Conservation (phyloP, 2,113 vertebrate genomes). For the Madoqua kirkii region DNA sequence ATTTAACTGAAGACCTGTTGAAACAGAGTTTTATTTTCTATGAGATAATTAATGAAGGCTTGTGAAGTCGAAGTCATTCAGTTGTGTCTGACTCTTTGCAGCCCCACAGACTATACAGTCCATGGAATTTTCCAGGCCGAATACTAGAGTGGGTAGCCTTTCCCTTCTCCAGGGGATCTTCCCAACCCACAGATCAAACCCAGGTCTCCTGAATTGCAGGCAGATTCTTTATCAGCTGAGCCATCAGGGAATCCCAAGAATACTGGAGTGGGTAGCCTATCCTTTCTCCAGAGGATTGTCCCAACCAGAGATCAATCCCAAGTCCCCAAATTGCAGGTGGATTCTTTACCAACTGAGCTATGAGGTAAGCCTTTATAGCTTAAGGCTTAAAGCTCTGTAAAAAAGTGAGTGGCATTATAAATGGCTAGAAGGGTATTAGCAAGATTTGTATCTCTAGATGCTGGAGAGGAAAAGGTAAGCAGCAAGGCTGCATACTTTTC, state of each 20-base stretch:
- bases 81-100: neutral
- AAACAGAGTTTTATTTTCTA: neutral
- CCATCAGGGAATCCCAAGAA: neutral
- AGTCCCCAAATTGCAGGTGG: accelerated
- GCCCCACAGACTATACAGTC: neutral
- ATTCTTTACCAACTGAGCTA: neutral
- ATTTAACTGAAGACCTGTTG: neutral
- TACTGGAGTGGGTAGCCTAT: neutral
- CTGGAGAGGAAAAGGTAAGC: neutral
- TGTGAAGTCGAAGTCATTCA: neutral
- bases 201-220: neutral
- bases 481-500: neutral
- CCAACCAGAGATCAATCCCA: neutral
- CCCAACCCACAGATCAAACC: neutral
- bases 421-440: neutral
- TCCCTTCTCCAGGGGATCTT: neutral
- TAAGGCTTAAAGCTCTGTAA: neutral
- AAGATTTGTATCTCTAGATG: neutral
- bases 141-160: neutral
- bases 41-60: neutral
- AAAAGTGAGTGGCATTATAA: neutral
- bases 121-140: neutral
- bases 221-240: neutral
- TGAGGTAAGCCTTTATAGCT: neutral
- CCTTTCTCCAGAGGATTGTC: neutral